Conservation (phyloP, 2,888 invertebrate genomes). For the Lepidocyrtoides sp. region DNA sequence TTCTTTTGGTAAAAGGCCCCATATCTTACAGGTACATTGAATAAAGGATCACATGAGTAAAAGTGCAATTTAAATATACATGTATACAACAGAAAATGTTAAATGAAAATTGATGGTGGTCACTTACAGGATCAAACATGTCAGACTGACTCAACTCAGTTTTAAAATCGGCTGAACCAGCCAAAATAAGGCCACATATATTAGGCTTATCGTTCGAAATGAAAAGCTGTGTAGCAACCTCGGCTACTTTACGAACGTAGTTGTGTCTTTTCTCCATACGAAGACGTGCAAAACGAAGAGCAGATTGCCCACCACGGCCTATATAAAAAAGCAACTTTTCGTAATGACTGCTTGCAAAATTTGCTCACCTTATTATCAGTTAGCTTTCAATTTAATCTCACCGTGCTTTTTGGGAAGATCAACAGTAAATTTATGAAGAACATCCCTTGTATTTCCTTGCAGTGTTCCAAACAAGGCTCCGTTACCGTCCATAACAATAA, state of each 20-base stretch:
- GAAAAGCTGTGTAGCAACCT: constrained; percentile 98
- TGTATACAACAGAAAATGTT: too few species aligned
- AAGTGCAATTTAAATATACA: too few species aligned
- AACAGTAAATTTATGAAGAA: constrained; percentile 98
- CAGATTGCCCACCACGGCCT: constrained; percentile 99
- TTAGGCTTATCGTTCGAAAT: constrained; percentile 99
- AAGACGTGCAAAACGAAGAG: constrained; percentile 99
- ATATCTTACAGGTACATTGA: too few species aligned
- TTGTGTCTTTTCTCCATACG: constrained; percentile 99
- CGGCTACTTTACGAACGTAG: constrained; percentile 99
- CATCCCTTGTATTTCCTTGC: constrained; percentile 97
- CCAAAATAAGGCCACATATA: constrained; percentile 97
- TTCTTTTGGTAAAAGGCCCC: too few species aligned
- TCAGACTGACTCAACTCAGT: constrained; percentile 99
- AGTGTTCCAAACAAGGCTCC: constrained; percentile 99
- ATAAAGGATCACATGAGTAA: too few species aligned
- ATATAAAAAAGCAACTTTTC: neutral
- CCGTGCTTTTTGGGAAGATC: constrained; percentile 99
- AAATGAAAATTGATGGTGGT: neutral
- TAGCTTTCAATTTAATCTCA: too few species aligned
- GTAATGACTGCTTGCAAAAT: too few species aligned
- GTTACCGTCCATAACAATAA: constrained; percentile 99
- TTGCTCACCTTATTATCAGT: too few species aligned
- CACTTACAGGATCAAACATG: constrained; percentile 99
- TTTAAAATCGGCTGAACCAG: constrained; percentile 99